Base-by-base conservation (phyloP, 1,140 invertebrate species). In the Physella acuta region DNA sequence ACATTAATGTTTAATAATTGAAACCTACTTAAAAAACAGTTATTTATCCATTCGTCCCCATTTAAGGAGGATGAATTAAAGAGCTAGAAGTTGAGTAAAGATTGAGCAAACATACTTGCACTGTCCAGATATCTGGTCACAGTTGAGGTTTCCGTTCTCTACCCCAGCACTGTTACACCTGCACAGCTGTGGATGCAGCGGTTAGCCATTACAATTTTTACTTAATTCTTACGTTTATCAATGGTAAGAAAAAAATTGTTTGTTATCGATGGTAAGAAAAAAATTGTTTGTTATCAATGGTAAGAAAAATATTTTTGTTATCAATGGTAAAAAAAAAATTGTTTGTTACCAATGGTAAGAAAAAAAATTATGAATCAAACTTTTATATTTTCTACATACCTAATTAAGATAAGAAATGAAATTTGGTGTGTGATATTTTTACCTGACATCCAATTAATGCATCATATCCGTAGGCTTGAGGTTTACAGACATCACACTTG, bases 381-480 rank as follows among this genome's bases (percentile, higher is more conserved):
- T n/a, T n/a, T 8, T 53, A 44, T 20, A 44, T 8, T 26, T 8
- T 53, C 20, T 53, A 8, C n/a, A 8, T 4, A n/a, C n/a, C 51
- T 8, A 8, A 8, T 8, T 3, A 53, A 3, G 8, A 49, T 49
- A 11, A 8, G 51, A n/a, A 8, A 3, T 3, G 11, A 20, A 11
- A 53, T 39, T 31, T 59, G 11, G 5, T 31, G n/a, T n/a, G n/a
- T n/a, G n/a, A n/a, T n/a, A n/a, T 53, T 73, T 74, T 72, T 75
- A 87, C 83, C 72, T 96, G 93, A 84, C 97, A 99, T 5, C 97
- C 97, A 78, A 95, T 92, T 8, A 97, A 90, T 31, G 92, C 90
- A 87, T 99, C 93, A 85, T 93, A 99, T 11, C 95, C 97, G 81
- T 94, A 99, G 0, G 96, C 98, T 34, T 92, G 74, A 31, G 78